Conservation (phyloP, 2,113 vertebrate genomes). For the Pterocles orientalis region DNA sequence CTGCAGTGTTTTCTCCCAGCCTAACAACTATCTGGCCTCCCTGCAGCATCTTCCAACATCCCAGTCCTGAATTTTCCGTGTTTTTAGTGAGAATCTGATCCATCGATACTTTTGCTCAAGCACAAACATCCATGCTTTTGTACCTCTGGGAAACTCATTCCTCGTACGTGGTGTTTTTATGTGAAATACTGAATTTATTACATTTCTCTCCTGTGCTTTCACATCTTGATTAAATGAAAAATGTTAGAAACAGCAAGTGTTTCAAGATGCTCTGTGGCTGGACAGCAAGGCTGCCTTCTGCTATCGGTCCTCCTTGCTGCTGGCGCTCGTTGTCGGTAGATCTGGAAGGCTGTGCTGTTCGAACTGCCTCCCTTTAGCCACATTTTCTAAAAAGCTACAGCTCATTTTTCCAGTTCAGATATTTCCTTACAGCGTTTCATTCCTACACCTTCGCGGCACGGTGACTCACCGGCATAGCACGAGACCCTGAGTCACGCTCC, state of each 20-base stretch:
- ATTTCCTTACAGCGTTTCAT: not conserved
- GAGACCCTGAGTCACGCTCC: not conserved
- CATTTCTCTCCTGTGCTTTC: not conserved
- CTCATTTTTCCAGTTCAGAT: not conserved
- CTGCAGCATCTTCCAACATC: not conserved
- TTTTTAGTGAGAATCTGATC: not conserved
- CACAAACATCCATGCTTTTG: not conserved
- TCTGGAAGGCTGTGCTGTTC: not conserved
- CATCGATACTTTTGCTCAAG: not conserved
- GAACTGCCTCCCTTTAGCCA: fast-evolving
- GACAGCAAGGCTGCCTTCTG: not conserved
- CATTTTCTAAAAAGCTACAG: not conserved
- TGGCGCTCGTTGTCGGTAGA: not conserved
- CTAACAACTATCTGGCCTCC: not conserved
- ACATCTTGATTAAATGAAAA: not conserved
- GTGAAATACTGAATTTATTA: not conserved
- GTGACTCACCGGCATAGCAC: not conserved
- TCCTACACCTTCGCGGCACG: fast-evolving
- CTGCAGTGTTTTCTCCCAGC: not conserved
- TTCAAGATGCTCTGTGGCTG: not conserved
- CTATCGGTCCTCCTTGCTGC: not conserved
- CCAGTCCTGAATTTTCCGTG: not conserved
- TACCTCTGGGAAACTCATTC: not conserved
- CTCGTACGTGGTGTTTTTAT: not conserved
- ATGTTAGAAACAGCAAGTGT: not conserved